Conservation (phyloP, 2,888 invertebrate species). For the Drosophila prostipennis region DNA sequence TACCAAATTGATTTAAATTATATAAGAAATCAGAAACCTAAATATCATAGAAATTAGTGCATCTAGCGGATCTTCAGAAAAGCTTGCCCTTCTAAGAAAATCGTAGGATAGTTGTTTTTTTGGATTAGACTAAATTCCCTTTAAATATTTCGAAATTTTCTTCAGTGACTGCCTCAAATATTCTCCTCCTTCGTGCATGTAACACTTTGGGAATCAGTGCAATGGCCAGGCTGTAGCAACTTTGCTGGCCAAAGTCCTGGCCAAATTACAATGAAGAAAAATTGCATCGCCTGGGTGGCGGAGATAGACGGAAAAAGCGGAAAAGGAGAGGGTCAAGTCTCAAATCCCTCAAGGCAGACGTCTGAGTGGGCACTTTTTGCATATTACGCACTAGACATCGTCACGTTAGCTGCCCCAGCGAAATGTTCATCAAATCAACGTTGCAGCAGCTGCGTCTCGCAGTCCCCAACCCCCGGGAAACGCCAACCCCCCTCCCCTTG, state of each 20-base stretch:
- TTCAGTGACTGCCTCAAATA: neutral
- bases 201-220: slow-evolving; percentile 64
- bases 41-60: too few species aligned
- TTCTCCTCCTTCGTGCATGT: neutral
- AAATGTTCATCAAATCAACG: slow-evolving; percentile 78
- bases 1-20: too few species aligned
- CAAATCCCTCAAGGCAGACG: slow-evolving; percentile 73
- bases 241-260: slow-evolving; percentile 18
- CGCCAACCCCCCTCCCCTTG: neutral
- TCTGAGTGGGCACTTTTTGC: slow-evolving; percentile 68
- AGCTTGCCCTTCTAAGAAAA: too few species aligned
- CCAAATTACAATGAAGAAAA: slow-evolving; percentile 77
- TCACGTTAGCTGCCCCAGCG: slow-evolving; percentile 60
- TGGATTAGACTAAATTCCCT: too few species aligned
- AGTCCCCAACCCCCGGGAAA: neutral
- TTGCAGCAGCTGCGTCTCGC: slow-evolving; percentile 68
- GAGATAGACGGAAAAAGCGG: slow-evolving; percentile 2
- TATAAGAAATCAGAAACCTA: too few species aligned
- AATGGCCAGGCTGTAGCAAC: slow-evolving; percentile 39
- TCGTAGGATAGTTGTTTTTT: too few species aligned
- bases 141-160: neutral
- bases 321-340: slow-evolving; percentile 6
- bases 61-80: too few species aligned
- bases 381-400: slow-evolving; percentile 70
- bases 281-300: slow-evolving; percentile 61